Base-by-base conservation (phyloP, 1,140 invertebrate species). In the Drosophila paulistorum region DNA sequence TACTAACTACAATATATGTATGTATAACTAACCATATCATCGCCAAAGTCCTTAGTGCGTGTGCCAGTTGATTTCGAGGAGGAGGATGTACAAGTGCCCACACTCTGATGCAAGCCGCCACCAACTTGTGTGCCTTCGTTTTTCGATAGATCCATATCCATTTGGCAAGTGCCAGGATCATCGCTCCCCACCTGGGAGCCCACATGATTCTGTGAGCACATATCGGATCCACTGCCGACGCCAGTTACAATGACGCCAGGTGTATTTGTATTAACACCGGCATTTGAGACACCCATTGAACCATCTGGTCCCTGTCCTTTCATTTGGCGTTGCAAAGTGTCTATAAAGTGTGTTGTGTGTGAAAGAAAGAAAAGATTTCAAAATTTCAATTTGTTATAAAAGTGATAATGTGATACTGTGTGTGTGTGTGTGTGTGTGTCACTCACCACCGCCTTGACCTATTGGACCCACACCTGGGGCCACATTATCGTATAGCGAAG, bases 401-500 rank as follows among this genome's bases (percentile, higher is more conserved):
- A 1, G 5, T 30, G 33, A n/a, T 14, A 14, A 1, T 65, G 30
- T 7, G 1, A 30, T 14, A 1, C 3, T 23, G 20, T 23, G 20
- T 2, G 2, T 0, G 3, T 26, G 23, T 26, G 13, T 1, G 5
- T 0, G 11, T 48, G 0, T 26, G 4, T 14, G 3, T 11, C 14
- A 73, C 74, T 76, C 74, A 90, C 85, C 86, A 45, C 72, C 70
- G 51, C 66, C 84, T 65, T 82, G 79, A 42, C 45, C 59, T 26
- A 75, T 84, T 7, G 81, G 69, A 20, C 89, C 45, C 17, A 51
- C 90, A 63, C 94, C 93, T 45, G 93, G 93, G 79, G 94, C 93
- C 62, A 97, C 96, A 92, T 97, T 97, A 93, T 98, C 97, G 91
- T 98, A 97, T n/a, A 98, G 94, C 35, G 97, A 97, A 10, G 96